These are phyloP conservation scores for Drosophila triauraria DNA, from an alignment of 1,140 invertebrate genomes.

Conservation along the genomic window DNA sequence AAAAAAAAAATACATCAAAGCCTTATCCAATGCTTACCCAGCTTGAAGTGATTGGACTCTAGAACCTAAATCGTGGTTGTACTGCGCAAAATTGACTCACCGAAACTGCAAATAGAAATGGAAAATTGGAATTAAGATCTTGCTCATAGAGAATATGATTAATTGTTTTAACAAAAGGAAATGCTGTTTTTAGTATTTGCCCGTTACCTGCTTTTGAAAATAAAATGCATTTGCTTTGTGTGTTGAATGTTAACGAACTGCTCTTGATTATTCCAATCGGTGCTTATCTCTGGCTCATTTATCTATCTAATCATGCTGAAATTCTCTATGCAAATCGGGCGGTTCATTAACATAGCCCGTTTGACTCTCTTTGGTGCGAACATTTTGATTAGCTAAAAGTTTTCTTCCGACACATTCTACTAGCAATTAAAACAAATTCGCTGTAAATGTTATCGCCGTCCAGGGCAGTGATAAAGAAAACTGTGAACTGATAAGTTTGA, in stretches of 20 bases:
- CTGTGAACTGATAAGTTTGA: constrained; percentile 23
- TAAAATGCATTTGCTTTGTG: background rate
- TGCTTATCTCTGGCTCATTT: constrained; percentile 11
- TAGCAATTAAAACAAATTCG: constrained; percentile 23
- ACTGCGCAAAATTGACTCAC: constrained; percentile 45
- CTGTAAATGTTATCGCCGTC: constrained; percentile 27
- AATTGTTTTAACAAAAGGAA: constrained; percentile 17
- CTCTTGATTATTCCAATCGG: constrained; percentile 6
- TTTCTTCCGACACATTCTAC: constrained; percentile 11
- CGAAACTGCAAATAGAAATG: constrained; percentile 69
- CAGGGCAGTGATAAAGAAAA: constrained; percentile 22
- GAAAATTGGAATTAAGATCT: constrained; percentile 25
- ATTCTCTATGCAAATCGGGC: constrained; percentile 24
- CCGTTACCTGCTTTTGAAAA: background rate
- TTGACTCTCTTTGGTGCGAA: background rate
- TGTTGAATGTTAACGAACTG: background rate
- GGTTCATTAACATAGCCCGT: constrained; percentile 33
- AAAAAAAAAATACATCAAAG: background rate
- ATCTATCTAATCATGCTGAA: constrained; percentile 23
- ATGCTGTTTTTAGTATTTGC: constrained; percentile 22
- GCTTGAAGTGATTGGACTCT: background rate
- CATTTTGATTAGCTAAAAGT: constrained; percentile 1
- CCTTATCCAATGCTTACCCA: constrained; percentile 2
- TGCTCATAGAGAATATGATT: constrained; percentile 5
- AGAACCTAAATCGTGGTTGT: constrained; percentile 10